Conservation (phyloP, 2,888 invertebrate species). For the Campoplex capitator region DNA sequence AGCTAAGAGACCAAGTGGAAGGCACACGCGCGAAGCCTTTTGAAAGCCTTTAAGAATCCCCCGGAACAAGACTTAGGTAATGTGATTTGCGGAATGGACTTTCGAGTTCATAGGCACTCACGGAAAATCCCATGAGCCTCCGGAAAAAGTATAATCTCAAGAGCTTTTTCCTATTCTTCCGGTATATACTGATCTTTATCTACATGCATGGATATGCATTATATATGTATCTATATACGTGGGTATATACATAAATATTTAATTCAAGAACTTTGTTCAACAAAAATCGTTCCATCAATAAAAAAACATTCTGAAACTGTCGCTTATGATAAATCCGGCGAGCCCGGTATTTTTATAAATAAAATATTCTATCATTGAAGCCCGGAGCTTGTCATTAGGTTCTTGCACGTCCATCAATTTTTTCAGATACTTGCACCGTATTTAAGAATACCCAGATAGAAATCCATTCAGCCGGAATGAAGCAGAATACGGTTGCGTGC, state of each 20-base stretch:
- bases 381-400: neutral
- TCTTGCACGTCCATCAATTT: neutral
- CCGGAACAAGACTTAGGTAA: conserved; percentile 68
- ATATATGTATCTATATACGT: neutral
- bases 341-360: neutral
- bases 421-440: neutral
- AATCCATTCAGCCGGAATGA: too few species aligned
- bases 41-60: conserved; percentile 64
- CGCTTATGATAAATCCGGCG: neutral
- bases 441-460: neutral
- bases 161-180: conserved; percentile 47
- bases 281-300: conserved; percentile 36
- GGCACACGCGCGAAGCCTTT: conserved; percentile 59
- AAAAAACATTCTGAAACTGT: conserved; percentile 2
- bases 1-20: conserved; percentile 36
- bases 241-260: neutral
- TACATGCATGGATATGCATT: neutral
- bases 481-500: too few species aligned
- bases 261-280: conserved; percentile 20
- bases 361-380: neutral
- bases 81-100: conserved; percentile 69
- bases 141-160: conserved; percentile 48
- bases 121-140: conserved; percentile 65
- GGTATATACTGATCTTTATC: conserved; percentile 7
- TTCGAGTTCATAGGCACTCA: conserved; percentile 66